These are phyloP conservation scores for Petrolisthes cinctipes DNA, from an alignment of 2,888 invertebrate genomes.

Conservation along the genomic window DNA sequence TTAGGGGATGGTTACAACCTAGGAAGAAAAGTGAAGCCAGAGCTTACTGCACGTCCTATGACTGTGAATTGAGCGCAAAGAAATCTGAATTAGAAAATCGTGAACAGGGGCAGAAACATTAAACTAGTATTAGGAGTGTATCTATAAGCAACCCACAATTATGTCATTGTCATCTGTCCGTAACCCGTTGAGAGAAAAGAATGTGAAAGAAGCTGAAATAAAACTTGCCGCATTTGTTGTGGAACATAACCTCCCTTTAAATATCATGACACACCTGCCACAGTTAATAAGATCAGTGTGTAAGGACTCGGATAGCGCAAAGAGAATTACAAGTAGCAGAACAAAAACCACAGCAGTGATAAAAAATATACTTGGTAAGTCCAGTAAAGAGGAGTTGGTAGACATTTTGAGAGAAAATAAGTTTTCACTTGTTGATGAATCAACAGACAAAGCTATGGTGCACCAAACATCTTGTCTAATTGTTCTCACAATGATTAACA, in stretches of 20 bases:
- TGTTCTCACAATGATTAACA: background rate
- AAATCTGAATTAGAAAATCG: background rate
- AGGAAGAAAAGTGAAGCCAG: constrained; percentile 11
- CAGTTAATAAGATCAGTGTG: too few species aligned
- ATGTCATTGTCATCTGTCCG: constrained; percentile 1
- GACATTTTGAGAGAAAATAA: constrained; percentile 1
- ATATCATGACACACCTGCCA: constrained; percentile 19
- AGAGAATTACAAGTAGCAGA: too few species aligned
- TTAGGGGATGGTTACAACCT: constrained; percentile 18
- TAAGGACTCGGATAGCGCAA: too few species aligned
- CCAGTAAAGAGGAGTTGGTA: constrained; percentile 9
- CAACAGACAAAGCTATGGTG: constrained; percentile 28
- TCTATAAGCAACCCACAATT: constrained; percentile 1
- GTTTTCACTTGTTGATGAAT: constrained; percentile 16
- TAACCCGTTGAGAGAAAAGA: constrained; percentile 13
- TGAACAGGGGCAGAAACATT: constrained; percentile 14
- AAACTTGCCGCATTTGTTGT: constrained; percentile 7
- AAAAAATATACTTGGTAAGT: constrained; percentile 7
- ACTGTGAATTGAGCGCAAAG: constrained; percentile 18
- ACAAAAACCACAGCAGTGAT: constrained; percentile 14
- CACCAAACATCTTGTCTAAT: constrained; percentile 8
- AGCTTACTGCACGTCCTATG: constrained; percentile 10
- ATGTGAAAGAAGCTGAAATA: background rate
- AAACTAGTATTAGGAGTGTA: constrained; percentile 14
- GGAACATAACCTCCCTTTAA: too few species aligned